Evolutionary conservation across 1,140 invertebrate genomes (phyloP).

Genomic region (Drosophila neocordata): DNA sequence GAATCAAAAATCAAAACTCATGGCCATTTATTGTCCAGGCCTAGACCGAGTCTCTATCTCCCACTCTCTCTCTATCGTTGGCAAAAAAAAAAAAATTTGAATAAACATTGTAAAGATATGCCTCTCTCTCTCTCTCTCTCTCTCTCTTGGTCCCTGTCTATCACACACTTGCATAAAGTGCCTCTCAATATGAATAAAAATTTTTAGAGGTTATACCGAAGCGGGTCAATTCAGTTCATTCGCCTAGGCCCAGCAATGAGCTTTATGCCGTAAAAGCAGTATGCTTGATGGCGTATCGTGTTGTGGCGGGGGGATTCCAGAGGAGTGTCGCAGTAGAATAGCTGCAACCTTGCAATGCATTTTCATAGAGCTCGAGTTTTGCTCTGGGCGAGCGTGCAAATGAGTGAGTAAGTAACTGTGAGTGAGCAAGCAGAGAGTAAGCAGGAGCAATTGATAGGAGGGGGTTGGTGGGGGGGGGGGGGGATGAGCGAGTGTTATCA

Average conservation of each 20-base stretch:
- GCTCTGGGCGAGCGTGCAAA: background rate
- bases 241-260: slow-evolving; percentile 56
- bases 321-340: background rate
- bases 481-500: slow-evolving; percentile 23
- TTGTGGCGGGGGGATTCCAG: background rate
- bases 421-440: no score
- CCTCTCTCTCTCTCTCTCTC: background rate
- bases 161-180: background rate
- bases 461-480: no score
- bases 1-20: slow-evolving; percentile 8
- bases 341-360: slow-evolving; percentile 58
- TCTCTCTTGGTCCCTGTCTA: background rate
- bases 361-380: slow-evolving; percentile 41
- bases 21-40: slow-evolving; percentile 7
- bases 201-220: slow-evolving; percentile 78
- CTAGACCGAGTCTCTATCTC: background rate
- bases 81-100: background rate
- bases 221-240: slow-evolving; percentile 82
- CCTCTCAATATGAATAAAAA: slow-evolving; percentile 7
- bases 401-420: slow-evolving; percentile 31
- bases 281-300: no score
- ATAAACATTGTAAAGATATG: background rate
- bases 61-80: background rate
- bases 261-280: background rate
- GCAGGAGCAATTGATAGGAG: no score